Evolutionary conservation across 2,113 vertebrate species (phyloP).

Genomic region (Macroglossus sobrinus): DNA sequence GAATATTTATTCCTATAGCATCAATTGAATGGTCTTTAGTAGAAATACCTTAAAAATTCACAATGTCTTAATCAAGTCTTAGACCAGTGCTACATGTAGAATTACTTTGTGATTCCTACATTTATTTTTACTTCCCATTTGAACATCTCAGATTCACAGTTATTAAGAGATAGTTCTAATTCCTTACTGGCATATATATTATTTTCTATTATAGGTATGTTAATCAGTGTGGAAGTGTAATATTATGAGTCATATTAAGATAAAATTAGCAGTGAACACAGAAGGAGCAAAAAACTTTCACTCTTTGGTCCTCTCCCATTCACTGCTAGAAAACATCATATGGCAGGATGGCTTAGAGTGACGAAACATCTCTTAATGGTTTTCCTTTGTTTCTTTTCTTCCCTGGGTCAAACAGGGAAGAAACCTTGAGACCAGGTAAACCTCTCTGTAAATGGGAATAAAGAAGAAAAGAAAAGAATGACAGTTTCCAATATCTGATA

Average conservation of each 20-base stretch:
- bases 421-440: neutral
- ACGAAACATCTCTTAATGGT: neutral
- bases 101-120: neutral
- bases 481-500: neutral
- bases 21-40: neutral
- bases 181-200: neutral
- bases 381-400: neutral
- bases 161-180: neutral
- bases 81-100: neutral
- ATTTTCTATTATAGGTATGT: neutral
- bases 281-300: neutral
- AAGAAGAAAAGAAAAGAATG: neutral
- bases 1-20: neutral
- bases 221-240: neutral
- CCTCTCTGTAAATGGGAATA: neutral
- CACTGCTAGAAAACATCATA: neutral
- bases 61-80: constrained; percentile 20
- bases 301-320: neutral
- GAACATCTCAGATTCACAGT: neutral
- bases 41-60: constrained; percentile 18
- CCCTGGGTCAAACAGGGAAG: neutral
- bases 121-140: neutral
- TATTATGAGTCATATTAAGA: neutral
- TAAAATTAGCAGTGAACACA: constrained; percentile 1
- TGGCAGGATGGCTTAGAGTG: neutral